Evolutionary conservation across 2,113 vertebrate genomes (phyloP).

Genomic region (Mus spicilegus): DNA sequence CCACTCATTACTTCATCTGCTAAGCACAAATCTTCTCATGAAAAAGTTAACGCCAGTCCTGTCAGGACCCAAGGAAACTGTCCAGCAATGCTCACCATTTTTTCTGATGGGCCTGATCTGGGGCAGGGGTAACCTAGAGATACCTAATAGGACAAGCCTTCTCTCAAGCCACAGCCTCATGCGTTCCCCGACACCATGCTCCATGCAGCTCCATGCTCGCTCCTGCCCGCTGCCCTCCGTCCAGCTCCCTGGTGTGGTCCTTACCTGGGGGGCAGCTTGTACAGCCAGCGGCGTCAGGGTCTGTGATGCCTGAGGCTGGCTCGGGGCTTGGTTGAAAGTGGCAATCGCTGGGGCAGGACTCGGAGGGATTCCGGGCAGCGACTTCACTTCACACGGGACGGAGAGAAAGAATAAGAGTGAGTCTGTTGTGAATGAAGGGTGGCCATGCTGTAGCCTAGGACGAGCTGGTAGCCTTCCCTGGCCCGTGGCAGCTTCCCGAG

Average conservation of each 20-base stretch:
- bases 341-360: conserved; percentile 71
- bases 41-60: neutral
- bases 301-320: conserved; percentile 84
- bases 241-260: conserved; percentile 29
- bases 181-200: neutral
- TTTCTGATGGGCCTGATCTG: neutral
- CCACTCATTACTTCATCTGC: neutral
- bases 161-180: neutral
- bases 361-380: conserved; percentile 68
- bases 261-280: conserved; percentile 88
- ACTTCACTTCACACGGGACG: conserved; percentile 80
- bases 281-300: conserved; percentile 83
- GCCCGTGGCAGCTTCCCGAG: neutral
- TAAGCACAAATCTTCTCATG: neutral
- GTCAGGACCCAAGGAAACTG: neutral
- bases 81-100: neutral
- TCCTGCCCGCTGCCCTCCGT: conserved; percentile 53
- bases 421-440: neutral
- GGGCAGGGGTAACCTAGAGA: conserved; percentile 7
- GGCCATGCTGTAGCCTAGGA: neutral
- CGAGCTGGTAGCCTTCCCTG: neutral
- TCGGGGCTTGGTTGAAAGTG: conserved; percentile 82
- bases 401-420: conserved; percentile 65
- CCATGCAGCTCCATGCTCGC: neutral
- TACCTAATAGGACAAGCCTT: neutral